These are phyloP conservation scores for Drosophila histrio DNA, from an alignment of 2,888 invertebrate genomes.

Conservation along the genomic window DNA sequence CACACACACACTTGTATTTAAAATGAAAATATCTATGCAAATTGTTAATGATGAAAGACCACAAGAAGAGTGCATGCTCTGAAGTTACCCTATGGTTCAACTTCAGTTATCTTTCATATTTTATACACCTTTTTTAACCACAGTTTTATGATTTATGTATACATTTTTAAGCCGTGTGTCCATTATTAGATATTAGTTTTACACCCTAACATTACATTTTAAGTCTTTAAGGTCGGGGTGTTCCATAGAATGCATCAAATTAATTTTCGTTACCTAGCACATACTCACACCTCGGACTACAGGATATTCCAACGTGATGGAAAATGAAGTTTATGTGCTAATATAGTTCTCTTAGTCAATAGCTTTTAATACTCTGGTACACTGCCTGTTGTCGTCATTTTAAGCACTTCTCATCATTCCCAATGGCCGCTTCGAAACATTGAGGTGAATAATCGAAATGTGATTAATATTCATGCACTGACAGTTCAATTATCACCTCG, in stretches of 20 bases:
- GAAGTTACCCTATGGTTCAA: not conserved
- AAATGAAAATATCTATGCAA: slow-evolving; percentile 43
- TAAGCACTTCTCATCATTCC: not conserved
- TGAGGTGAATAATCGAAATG: slow-evolving; percentile 49
- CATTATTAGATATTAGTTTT: too few relatives aligned
- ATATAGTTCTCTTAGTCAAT: not conserved
- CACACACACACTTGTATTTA: not conserved
- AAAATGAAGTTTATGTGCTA: slow-evolving; percentile 23
- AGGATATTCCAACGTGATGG: not conserved
- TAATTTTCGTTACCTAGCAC: too few relatives aligned
- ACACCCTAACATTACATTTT: too few relatives aligned
- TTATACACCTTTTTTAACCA: not conserved
- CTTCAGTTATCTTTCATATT: not conserved
- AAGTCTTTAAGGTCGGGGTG: too few relatives aligned
- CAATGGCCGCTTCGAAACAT: slow-evolving; percentile 32
- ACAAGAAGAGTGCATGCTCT: not conserved
- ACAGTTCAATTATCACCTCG: slow-evolving; percentile 36
- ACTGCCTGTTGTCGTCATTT: not conserved
- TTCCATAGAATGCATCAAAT: too few relatives aligned
- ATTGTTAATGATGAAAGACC: slow-evolving; percentile 28
- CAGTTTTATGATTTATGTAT: too few relatives aligned
- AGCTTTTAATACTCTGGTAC: not conserved
- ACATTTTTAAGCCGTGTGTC: too few relatives aligned
- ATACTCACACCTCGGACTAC: not conserved
- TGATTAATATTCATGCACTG: slow-evolving; percentile 36